A percentile compares a stretch with the other conserved stretches of the same genome.
Evolutionary conservation across 2,888 invertebrate genomes (phyloP).

Genomic region (Scaptomyza caliginosa): DNA sequence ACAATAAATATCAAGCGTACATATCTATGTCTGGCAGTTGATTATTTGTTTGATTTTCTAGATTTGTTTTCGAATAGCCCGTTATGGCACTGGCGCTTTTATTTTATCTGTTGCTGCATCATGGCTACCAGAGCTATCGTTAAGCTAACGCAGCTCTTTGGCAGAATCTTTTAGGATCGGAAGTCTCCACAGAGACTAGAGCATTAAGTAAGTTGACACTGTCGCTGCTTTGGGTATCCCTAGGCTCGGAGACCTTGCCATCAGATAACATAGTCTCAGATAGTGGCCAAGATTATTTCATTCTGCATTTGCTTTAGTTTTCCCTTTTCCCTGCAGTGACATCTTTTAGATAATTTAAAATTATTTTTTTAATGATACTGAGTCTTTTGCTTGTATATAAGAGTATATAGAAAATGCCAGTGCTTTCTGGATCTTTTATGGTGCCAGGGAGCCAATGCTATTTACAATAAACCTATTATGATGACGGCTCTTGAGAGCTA

Average conservation of each 20-base stretch:
- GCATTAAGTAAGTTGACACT: conserved; percentile 4
- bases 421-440: no score
- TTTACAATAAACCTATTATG: no score
- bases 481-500: no score
- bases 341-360: no score
- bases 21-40: background rate
- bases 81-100: background rate
- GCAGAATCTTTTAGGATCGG: conserved; percentile 4
- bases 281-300: background rate
- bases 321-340: no score
- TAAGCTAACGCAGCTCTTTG: conserved; percentile 2
- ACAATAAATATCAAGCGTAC: background rate
- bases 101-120: conserved; percentile 2
- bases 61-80: conserved; percentile 1
- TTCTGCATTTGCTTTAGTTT: no score
- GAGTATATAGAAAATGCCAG: no score
- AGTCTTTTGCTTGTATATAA: no score
- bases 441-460: no score
- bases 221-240: background rate
- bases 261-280: background rate
- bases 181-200: background rate
- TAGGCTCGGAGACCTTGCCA: background rate
- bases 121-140: background rate
- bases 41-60: background rate
- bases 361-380: no score